phyloP scores from a whole-genome alignment of 2,113 vertebrate genomes.

The Helogale parvula region DNA sequence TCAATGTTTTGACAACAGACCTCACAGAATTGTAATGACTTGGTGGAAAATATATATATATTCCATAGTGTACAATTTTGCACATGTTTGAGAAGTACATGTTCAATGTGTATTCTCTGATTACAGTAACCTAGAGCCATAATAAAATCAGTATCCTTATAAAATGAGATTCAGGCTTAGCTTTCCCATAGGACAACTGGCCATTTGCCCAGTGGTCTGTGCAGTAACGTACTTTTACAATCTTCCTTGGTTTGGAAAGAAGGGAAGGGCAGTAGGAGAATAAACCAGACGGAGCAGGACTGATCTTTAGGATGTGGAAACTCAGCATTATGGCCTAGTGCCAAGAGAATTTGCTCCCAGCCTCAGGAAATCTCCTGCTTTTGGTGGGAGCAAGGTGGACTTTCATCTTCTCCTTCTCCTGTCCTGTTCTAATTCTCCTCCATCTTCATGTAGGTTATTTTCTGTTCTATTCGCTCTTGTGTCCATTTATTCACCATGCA shows the following conservation, averaged over 20 bases:
- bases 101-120: conserved; percentile 49
- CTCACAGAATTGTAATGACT: neutral
- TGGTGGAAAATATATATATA: neutral
- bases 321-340: neutral
- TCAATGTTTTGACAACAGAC: conserved; percentile 23
- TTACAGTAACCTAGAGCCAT: conserved; percentile 53
- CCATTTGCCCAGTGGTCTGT: conserved; percentile 56
- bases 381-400: neutral
- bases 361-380: neutral
- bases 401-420: neutral
- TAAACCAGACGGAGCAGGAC: neutral
- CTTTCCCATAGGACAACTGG: conserved; percentile 57
- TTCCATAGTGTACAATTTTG: neutral
- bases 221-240: conserved; percentile 31
- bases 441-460: neutral
- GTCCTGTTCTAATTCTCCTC: neutral
- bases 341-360: neutral
- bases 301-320: neutral
- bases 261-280: neutral
- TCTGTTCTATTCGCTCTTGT: neutral
- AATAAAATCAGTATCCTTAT: conserved; percentile 62
- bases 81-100: conserved; percentile 38
- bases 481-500: neutral
- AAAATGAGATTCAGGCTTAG: conserved; percentile 62
- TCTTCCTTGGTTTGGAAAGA: conserved; percentile 48